phyloP scores from a whole-genome alignment of 1,140 invertebrate species.

The Lamellibrachia luymesi region DNA sequence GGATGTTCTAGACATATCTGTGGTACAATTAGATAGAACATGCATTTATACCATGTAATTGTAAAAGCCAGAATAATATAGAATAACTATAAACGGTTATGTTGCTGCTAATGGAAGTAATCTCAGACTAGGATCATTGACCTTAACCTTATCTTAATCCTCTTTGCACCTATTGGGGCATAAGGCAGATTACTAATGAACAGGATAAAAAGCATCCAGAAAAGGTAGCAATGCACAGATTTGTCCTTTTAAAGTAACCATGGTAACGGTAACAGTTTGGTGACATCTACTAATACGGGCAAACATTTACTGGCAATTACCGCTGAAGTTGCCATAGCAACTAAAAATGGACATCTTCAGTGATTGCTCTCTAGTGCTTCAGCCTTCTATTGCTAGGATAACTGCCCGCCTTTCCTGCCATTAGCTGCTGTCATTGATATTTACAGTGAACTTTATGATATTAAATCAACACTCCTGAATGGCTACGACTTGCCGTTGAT shows the following conservation, averaged over 20 bases:
- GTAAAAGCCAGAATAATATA: neutral
- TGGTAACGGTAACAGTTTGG: neutral
- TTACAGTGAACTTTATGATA: neutral
- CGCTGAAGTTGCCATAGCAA: neutral
- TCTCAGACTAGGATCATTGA: neutral
- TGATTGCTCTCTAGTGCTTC: neutral
- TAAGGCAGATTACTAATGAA: neutral
- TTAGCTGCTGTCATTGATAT: neutral
- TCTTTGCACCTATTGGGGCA: neutral
- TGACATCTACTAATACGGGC: neutral
- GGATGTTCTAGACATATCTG: neutral
- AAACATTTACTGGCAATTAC: neutral
- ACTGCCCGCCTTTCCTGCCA: neutral
- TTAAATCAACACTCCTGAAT: neutral
- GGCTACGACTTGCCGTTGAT: too few species aligned
- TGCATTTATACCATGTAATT: too few species aligned
- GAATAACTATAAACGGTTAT: neutral
- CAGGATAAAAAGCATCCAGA: neutral
- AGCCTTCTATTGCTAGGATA: neutral
- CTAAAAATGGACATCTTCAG: neutral
- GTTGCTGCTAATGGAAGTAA: neutral
- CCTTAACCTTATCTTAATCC: neutral
- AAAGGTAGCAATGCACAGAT: neutral
- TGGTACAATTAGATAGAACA: too few species aligned
- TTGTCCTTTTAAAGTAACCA: neutral